Evolutionary conservation across 2,797 vertebrate species (phyloP).

Genomic region (Psittacula echo): DNA sequence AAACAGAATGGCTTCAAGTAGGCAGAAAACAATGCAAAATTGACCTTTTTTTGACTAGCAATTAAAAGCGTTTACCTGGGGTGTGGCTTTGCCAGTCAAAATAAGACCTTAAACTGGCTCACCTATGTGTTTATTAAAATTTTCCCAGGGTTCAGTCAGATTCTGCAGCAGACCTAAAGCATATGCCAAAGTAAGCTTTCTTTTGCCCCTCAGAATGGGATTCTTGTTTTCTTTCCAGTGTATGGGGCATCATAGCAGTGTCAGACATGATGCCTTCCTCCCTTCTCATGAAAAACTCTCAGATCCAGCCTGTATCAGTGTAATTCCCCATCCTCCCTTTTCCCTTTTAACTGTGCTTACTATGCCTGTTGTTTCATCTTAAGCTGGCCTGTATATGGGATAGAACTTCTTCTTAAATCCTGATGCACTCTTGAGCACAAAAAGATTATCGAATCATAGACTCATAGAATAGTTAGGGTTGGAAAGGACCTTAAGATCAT

Average conservation of each 20-base stretch:
- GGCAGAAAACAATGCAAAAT: neutral
- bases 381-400: neutral
- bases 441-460: neutral
- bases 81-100: neutral
- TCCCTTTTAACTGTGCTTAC: neutral
- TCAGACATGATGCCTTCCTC: neutral
- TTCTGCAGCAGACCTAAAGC: conserved; percentile 5
- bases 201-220: neutral
- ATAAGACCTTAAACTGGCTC: neutral
- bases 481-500: neutral
- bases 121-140: neutral
- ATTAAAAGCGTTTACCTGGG: neutral
- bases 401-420: neutral
- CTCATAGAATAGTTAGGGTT: neutral
- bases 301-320: neutral
- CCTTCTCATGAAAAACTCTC: neutral
- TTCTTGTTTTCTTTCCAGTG: conserved; percentile 1
- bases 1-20: neutral
- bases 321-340: neutral
- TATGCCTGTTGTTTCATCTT: neutral
- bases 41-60: neutral
- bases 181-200: neutral
- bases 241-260: neutral
- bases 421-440: neutral
- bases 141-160: neutral